A percentile compares a stretch with the other conserved stretches of the same genome.
Conservation (phyloP, 2,797 vertebrate genomes). For the Podarcis siculus region DNA sequence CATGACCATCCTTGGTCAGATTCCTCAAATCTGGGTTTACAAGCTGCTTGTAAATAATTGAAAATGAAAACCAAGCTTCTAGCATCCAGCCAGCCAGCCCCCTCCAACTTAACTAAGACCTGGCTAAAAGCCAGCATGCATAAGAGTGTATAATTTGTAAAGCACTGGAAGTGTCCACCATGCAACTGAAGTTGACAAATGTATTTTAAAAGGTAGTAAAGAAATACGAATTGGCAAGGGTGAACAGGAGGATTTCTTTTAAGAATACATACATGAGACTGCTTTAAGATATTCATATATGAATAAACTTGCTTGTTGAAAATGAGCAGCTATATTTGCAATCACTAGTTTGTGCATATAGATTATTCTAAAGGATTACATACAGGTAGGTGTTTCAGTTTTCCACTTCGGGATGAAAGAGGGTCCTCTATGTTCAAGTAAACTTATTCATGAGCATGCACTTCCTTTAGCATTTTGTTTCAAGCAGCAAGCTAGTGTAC, state of each 20-base stretch:
- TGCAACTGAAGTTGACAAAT: background rate
- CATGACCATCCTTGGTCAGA: background rate
- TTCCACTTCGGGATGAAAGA: background rate
- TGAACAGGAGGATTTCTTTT: background rate
- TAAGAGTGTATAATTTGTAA: background rate
- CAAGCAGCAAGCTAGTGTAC: background rate
- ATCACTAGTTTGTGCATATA: background rate
- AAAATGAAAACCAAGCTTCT: constrained; percentile 3
- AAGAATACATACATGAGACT: background rate
- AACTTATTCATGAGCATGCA: background rate
- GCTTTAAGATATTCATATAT: background rate
- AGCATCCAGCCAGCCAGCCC: background rate
- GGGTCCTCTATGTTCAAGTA: background rate
- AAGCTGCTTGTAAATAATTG: background rate
- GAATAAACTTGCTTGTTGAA: background rate
- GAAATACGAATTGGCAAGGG: background rate
- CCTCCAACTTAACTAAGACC: background rate
- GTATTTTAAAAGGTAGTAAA: background rate
- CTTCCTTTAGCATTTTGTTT: background rate
- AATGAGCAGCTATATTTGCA: background rate
- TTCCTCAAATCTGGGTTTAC: background rate
- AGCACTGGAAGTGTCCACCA: background rate
- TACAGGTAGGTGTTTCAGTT: background rate
- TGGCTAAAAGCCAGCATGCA: background rate
- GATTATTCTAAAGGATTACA: background rate